Conservation (phyloP, 2,113 vertebrate genomes). For the Pycnonotus jocosus region DNA sequence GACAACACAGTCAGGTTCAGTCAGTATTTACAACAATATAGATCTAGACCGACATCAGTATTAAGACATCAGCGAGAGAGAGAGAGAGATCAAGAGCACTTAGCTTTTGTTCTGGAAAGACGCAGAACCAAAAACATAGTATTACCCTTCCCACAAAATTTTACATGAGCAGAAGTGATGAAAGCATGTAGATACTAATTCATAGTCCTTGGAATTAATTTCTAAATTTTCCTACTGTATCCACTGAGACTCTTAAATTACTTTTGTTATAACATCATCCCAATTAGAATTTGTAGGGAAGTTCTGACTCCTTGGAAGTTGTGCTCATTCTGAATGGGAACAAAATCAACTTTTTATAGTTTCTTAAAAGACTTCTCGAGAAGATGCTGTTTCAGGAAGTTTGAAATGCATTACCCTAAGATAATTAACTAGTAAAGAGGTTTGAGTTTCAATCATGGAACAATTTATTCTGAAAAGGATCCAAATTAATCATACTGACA, state of each 20-base stretch:
- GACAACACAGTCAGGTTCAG: neutral
- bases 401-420: neutral
- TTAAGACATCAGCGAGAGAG: neutral
- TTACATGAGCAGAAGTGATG: neutral
- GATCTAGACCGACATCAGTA: neutral
- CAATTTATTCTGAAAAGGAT: neutral
- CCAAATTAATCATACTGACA: neutral
- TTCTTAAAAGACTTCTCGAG: neutral
- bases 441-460: neutral
- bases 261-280: neutral
- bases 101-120: neutral
- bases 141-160: neutral
- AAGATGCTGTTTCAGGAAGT: neutral
- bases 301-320: neutral
- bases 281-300: neutral
- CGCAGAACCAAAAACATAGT: neutral
- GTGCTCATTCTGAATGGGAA: neutral
- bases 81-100: neutral
- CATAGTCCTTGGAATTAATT: neutral
- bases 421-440: constrained; percentile 1
- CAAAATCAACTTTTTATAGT: neutral
- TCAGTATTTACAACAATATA: neutral
- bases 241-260: neutral
- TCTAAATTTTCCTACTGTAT: neutral
- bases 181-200: neutral